Evolutionary conservation across 1,140 invertebrate species (phyloP).

Genomic region (Brachionus plicatilis): DNA sequence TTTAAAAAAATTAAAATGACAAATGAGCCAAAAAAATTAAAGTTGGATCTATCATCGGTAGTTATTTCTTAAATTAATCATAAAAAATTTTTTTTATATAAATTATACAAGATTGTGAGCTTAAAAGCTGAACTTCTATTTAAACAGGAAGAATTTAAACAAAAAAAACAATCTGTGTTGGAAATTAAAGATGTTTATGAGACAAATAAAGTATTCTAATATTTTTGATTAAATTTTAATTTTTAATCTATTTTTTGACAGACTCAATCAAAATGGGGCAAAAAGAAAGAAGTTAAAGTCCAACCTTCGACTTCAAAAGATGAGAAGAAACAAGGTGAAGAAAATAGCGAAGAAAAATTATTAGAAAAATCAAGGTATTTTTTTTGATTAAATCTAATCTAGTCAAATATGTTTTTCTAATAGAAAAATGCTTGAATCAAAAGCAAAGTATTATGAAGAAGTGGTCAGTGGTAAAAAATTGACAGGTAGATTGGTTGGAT

Average conservation of each 20-base stretch:
- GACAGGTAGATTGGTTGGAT: not conserved
- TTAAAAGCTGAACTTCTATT: slow-evolving; percentile 21
- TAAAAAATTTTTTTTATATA: too few species aligned
- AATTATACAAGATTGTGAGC: not conserved
- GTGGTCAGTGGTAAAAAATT: slow-evolving; percentile 12
- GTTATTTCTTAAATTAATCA: not conserved
- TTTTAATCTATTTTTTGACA: not conserved
- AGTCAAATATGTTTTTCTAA: not conserved
- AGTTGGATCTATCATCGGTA: slow-evolving; percentile 17
- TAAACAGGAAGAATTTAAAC: slow-evolving; percentile 23
- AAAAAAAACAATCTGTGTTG: not conserved
- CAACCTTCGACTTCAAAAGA: not conserved
- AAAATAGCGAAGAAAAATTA: not conserved
- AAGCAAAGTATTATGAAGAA: slow-evolving; percentile 36
- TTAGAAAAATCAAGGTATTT: slow-evolving; percentile 23
- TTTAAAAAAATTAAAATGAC: slow-evolving; percentile 1
- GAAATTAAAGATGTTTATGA: not conserved
- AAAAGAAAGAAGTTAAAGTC: slow-evolving; percentile 5
- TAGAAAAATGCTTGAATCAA: slow-evolving; percentile 30
- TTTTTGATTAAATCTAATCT: not conserved
- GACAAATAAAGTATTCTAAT: not conserved
- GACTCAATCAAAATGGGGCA: slow-evolving; percentile 36
- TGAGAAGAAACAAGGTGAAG: not conserved
- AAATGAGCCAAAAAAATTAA: not conserved
- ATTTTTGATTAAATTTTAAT: not conserved